Percentiles rank a stretch among this genome's conserved stretches.
Evolutionary conservation across 1,140 invertebrate species (phyloP).

Genomic region (Bombus confusus): DNA sequence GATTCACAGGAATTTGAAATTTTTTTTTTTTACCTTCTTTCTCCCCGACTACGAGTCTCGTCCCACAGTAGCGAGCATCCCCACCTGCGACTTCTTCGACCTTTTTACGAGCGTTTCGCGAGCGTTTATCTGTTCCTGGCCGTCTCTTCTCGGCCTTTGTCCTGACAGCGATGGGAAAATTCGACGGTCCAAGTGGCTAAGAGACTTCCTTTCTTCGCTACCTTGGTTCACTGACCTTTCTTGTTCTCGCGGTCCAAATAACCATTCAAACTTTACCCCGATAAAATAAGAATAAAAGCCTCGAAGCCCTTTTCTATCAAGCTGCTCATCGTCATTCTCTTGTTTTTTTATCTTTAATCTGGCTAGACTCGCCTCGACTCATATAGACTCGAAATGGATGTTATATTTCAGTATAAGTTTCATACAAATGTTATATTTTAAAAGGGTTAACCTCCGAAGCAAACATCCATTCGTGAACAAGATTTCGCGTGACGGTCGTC

Average conservation of each 20-base stretch:
- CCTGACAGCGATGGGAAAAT: conserved; percentile 68
- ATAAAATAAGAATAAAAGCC: neutral
- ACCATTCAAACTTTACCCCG: conserved; percentile 58
- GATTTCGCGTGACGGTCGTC: neutral
- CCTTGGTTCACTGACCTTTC: conserved; percentile 58
- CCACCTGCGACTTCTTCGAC: conserved; percentile 64
- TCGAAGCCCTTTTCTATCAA: neutral
- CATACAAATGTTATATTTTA: no score
- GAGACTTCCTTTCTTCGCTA: conserved; percentile 68
- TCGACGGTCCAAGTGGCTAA: conserved; percentile 59
- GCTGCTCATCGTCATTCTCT: no score
- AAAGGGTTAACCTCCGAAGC: no score
- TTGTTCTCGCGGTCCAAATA: conserved; percentile 4
- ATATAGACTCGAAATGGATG: no score
- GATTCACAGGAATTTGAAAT: conserved; percentile 70
- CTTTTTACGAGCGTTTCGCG: conserved; percentile 67
- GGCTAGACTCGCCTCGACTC: no score
- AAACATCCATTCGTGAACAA: neutral
- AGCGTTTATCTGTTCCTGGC: conserved; percentile 54
- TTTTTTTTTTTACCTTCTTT: conserved; percentile 60
- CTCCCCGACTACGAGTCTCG: conserved; percentile 32
- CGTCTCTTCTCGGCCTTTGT: conserved; percentile 64
- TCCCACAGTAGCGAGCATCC: conserved; percentile 39
- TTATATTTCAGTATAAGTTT: no score
- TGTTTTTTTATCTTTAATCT: no score